Conservation (phyloP, 2,888 invertebrate genomes). For the Leuctra nigra region DNA sequence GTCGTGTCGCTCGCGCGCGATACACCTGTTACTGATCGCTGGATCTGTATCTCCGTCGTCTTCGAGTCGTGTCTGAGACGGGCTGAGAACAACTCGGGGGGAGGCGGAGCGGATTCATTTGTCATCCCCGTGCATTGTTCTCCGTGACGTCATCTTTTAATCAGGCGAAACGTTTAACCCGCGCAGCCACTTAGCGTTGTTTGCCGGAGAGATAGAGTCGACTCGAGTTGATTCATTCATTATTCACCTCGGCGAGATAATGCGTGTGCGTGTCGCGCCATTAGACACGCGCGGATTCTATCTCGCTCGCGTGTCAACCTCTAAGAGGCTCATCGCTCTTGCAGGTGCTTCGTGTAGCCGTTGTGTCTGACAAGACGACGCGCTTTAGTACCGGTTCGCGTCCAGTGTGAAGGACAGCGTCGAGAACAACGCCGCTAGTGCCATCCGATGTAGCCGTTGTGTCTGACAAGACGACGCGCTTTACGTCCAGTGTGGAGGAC, state of each 20-base stretch:
- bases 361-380: background rate
- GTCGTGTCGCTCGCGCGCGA: no score
- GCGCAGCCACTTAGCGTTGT: no score
- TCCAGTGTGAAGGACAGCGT: background rate
- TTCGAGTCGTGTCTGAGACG: no score
- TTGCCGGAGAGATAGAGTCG: no score
- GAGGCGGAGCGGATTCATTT: no score
- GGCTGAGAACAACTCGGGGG: no score
- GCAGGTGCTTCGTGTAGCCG: background rate
- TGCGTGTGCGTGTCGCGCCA: background rate
- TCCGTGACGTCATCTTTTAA: no score
- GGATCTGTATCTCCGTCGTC: no score
- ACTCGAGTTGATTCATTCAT: conserved; percentile 1
- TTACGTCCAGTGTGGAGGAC: background rate
- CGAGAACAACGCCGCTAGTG: background rate
- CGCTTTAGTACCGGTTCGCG: no score
- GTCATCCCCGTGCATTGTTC: no score
- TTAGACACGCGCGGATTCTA: background rate
- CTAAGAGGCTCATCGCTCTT: background rate
- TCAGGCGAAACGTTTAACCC: conserved; percentile 7
- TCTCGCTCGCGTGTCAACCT: background rate
- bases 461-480: background rate
- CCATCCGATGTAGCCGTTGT: no score
- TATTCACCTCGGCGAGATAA: background rate
- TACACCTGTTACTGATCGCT: no score